phyloP scores from a whole-genome alignment of 2,797 vertebrate species.

The Helicolenus hilgendorfi region DNA sequence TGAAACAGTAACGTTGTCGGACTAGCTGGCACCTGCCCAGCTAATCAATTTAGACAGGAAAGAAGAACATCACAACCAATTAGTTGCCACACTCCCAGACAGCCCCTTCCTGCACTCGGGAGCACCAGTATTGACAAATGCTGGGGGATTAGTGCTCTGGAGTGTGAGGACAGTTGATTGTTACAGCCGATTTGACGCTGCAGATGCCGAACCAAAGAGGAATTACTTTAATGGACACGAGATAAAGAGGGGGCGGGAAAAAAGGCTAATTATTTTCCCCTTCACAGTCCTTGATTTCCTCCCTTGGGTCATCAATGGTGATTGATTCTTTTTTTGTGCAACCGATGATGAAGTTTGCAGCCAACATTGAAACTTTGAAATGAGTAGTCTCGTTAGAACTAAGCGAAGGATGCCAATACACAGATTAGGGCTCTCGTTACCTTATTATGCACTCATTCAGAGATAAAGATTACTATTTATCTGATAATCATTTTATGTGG shows the following conservation, averaged over 20 bases:
- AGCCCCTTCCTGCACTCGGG: conserved; percentile 60
- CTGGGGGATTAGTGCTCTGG: conserved; percentile 77
- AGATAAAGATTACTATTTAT: background rate
- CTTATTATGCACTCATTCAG: background rate
- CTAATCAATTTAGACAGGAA: conserved; percentile 78
- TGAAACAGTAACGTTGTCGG: background rate
- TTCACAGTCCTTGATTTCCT: conserved; percentile 74
- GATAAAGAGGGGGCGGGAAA: conserved; percentile 43
- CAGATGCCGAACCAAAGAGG: conserved; percentile 56
- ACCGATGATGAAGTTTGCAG: conserved; percentile 57
- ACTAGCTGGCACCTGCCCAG: conserved; percentile 58
- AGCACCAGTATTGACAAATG: conserved; percentile 76
- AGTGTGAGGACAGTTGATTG: conserved; percentile 86
- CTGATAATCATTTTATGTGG: background rate
- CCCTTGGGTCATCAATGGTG: conserved; percentile 68
- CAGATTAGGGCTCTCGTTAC: background rate
- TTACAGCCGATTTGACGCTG: conserved; percentile 80
- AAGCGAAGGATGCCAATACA: background rate
- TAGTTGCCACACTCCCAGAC: conserved; percentile 74
- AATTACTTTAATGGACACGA: conserved; percentile 78
- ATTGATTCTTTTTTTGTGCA: conserved; percentile 71
- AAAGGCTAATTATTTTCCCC: conserved; percentile 81
- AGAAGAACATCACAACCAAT: conserved; percentile 80
- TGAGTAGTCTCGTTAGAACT: conserved; percentile 13
- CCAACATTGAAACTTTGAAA: conserved; percentile 56